phyloP scores from a whole-genome alignment of 1,140 invertebrate species.

The Forficula auricularia region DNA sequence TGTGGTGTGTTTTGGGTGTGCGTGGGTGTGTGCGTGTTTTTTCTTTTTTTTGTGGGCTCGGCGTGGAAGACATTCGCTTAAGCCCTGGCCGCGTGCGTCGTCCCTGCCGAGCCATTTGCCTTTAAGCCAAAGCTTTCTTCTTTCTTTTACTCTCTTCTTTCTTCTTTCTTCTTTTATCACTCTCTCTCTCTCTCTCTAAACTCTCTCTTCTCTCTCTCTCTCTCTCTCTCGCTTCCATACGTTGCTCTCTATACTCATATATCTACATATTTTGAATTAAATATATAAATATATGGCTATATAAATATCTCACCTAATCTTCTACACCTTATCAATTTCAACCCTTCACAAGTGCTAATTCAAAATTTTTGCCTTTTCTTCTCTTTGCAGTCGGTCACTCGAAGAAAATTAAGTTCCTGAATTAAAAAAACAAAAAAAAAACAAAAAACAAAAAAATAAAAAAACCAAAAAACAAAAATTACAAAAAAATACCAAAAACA shows the following conservation, averaged over 20 bases:
- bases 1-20: too few relatives aligned
- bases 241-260: background rate
- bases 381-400: conserved; percentile 4
- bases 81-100: background rate
- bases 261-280: background rate
- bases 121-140: conserved; percentile 1
- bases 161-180: background rate
- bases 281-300: background rate
- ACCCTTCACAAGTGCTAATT: background rate
- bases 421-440: too few relatives aligned
- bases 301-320: background rate
- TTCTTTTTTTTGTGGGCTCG: too few relatives aligned
- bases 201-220: conserved; percentile 4
- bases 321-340: background rate
- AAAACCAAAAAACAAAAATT: too few relatives aligned
- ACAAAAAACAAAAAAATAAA: too few relatives aligned
- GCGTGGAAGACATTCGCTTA: too few relatives aligned
- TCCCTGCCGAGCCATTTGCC: background rate
- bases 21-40: too few relatives aligned
- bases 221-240: conserved; percentile 3
- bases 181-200: conserved; percentile 2
- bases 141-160: conserved; percentile 3
- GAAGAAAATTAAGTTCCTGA: conserved; percentile 31
- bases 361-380: conserved; percentile 1
- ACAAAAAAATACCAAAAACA: too few relatives aligned